Evolutionary conservation across 2,113 vertebrate species (phyloP).

Genomic region (Leucopsar rothschildi): DNA sequence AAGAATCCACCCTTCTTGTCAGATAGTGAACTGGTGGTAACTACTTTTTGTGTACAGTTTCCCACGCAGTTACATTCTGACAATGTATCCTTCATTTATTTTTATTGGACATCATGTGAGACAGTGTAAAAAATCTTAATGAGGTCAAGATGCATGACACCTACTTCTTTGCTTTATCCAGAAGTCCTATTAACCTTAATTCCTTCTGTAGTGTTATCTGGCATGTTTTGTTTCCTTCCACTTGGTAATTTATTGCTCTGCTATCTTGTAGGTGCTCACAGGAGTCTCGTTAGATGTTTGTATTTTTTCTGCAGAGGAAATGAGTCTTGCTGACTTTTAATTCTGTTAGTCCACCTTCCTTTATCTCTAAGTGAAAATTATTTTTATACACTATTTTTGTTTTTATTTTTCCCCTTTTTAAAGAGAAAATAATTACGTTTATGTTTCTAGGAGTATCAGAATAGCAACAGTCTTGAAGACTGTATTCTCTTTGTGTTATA

Average conservation of each 20-base stretch:
- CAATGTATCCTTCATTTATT: not conserved
- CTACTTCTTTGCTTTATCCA: not conserved
- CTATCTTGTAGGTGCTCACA: not conserved
- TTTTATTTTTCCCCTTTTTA: accelerated
- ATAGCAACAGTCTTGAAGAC: not conserved
- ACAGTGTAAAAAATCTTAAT: not conserved
- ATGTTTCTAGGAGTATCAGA: not conserved
- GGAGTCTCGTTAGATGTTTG: not conserved
- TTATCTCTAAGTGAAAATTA: not conserved
- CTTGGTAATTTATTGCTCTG: not conserved
- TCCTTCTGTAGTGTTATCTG: not conserved
- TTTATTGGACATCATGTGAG: not conserved
- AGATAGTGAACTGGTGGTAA: not conserved
- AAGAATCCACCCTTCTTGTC: not conserved
- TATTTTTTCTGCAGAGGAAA: not conserved
- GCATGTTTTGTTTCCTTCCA: not conserved
- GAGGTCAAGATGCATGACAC: not conserved
- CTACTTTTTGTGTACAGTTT: not conserved
- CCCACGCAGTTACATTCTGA: not conserved
- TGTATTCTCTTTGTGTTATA: not conserved
- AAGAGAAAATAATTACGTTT: not conserved
- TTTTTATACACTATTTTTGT: not conserved
- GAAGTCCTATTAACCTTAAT: slow-evolving; percentile 2
- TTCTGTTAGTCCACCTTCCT: not conserved
- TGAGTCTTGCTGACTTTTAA: not conserved